These are phyloP conservation scores for Calliopsis andreniformis DNA, from an alignment of 1,140 invertebrate species.

Conservation along the genomic window DNA sequence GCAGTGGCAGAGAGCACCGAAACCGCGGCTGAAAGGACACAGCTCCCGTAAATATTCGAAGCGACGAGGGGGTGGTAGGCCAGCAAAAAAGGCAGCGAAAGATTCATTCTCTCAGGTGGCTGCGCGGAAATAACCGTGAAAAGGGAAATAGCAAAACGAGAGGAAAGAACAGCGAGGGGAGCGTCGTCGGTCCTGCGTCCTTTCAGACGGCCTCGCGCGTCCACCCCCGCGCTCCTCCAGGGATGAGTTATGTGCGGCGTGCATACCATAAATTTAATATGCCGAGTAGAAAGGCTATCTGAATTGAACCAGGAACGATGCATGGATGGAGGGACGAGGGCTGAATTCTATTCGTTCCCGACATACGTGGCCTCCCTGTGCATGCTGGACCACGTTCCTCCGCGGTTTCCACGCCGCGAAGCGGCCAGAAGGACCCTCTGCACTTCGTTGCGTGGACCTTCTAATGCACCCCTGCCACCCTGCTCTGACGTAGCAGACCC, in stretches of 20 bases:
- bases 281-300: constrained; percentile 67
- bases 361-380: constrained; percentile 53
- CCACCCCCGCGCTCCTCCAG: constrained; percentile 21
- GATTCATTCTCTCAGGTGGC: constrained; percentile 52
- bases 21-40: constrained; percentile 6
- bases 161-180: constrained; percentile 8
- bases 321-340: constrained; percentile 19
- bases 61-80: neutral
- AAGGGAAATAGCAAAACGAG: constrained; percentile 32
- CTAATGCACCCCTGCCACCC: constrained; percentile 18
- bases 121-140: constrained; percentile 43
- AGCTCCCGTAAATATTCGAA: constrained; percentile 39
- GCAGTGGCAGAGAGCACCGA: neutral
- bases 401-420: constrained; percentile 40
- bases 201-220: constrained; percentile 50
- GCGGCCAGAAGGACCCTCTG: neutral
- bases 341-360: constrained; percentile 71
- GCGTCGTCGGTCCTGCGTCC: constrained; percentile 32
- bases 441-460: constrained; percentile 18
- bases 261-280: constrained; percentile 73
- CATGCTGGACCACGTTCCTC: constrained; percentile 44
- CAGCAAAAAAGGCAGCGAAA: constrained; percentile 28
- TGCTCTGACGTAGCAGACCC: neutral
- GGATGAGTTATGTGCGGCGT: constrained; percentile 66
- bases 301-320: constrained; percentile 72